Evolutionary conservation across 2,797 vertebrate genomes (phyloP).

Genomic region (Tokudaia muenninki): DNA sequence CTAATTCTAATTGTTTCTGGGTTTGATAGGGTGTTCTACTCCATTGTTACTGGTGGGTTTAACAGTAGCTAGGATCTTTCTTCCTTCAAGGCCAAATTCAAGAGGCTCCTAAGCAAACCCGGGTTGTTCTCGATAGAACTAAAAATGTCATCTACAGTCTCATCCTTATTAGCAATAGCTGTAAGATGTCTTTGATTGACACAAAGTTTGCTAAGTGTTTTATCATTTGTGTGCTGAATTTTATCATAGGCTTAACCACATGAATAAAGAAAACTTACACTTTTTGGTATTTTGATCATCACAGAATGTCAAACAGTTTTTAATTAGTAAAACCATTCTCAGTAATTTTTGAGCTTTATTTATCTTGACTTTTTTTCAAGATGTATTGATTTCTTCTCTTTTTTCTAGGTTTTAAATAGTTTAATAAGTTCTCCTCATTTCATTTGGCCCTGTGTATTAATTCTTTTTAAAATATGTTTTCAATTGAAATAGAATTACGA

Average conservation of each 20-base stretch:
- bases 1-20: too few species aligned
- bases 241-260: accelerated
- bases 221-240: background rate
- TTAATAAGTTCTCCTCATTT: background rate
- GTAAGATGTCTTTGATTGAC: accelerated
- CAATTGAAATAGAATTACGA: background rate
- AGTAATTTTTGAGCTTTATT: background rate
- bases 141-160: accelerated
- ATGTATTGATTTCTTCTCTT: background rate
- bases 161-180: accelerated
- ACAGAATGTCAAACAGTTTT: background rate
- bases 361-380: background rate
- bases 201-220: too few species aligned
- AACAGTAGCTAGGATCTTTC: background rate
- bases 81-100: background rate
- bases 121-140: accelerated
- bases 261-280: accelerated
- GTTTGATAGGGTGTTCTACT: too few species aligned
- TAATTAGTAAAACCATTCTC: background rate
- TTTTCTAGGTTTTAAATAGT: background rate
- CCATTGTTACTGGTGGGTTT: background rate
- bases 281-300: background rate
- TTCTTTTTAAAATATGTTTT: background rate
- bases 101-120: background rate
- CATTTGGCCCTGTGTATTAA: background rate